Base-by-base conservation (phyloP, 2,113 vertebrate species). In the Lagopus muta region DNA sequence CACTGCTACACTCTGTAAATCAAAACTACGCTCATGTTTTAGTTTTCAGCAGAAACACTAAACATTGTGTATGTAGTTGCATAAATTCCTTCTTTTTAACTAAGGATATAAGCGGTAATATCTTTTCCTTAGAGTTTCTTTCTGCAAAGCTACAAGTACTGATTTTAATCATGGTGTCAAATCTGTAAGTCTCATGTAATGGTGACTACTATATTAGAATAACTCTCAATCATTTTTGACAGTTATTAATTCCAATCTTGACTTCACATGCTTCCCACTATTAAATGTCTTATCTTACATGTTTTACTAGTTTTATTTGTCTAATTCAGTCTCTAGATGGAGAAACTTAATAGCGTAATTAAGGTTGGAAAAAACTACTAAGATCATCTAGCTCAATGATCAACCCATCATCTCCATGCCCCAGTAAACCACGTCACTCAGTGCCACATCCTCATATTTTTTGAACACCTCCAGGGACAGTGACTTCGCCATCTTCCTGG, bases 1-100 rank as follows among this genome's bases (percentile, higher is more conserved):
- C 7, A 64, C 5, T 7, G 6, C 45, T 70, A 61, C 52, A 70
- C 22, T 76, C 30, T 34, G 79, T 60, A 85, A 65, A 75, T 90
- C 82, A 91, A 88, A 87, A 90, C 36, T 54, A 5, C 69, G 21
- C 28, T 86, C n/a, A 50, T 93, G 87, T 93, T 96, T 96, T 71
- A 14, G 58, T 75, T 96, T 91, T 72, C 50, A 93, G 45, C 32
- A 73, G 74, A 95, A 94, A 93, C 87, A 6, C 85, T 73, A 87
- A 96, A 75, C 43, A 85, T 83, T 95, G 81, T 27, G 2, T 82
- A 74, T 76, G 45, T 74, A 50, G 73, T 73, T 83, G 55, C 70
- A 75, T 72, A 91, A 85, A 76, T 42, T 79, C 58, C 55, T 88
- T 48, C n/a, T 92, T 86, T 93, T 86, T 43, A 91, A 9, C 75